A percentile compares a stretch with the other conserved stretches of the same genome.
Evolutionary conservation across 2,888 invertebrate genomes (phyloP).

Genomic region (Erpobdella octoculata): DNA sequence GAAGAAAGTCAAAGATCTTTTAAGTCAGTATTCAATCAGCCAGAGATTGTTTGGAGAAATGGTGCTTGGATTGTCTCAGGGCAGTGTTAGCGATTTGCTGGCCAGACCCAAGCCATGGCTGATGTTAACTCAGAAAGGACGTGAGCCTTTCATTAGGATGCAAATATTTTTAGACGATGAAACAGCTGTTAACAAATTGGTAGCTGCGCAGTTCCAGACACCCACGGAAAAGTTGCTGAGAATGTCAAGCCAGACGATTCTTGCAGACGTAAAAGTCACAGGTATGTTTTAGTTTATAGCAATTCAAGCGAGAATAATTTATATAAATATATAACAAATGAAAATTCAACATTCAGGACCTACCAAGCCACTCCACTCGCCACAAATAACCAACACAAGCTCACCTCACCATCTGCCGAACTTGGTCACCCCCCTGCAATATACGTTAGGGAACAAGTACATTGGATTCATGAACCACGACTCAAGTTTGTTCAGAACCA

Average conservation of each 20-base stretch:
- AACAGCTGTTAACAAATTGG: slow-evolving; percentile 84
- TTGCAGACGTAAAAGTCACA: not conserved
- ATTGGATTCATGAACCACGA: slow-evolving; percentile 12
- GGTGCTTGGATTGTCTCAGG: slow-evolving; percentile 65
- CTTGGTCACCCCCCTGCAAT: not conserved
- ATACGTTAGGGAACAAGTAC: slow-evolving; percentile 20
- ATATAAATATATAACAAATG: too few relatives aligned
- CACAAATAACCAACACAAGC: not conserved
- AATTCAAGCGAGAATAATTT: slow-evolving; percentile 30
- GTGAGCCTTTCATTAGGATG: slow-evolving; percentile 61
- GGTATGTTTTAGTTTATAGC: not conserved
- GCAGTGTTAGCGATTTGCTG: slow-evolving; percentile 90
- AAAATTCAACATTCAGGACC: not conserved
- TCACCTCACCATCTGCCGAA: not conserved
- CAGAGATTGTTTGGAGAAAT: slow-evolving; percentile 96
- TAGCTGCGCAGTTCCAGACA: slow-evolving; percentile 94
- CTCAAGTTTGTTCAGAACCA: not conserved
- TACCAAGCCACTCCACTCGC: not conserved
- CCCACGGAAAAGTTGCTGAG: slow-evolving; percentile 66
- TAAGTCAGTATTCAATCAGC: slow-evolving; percentile 62
- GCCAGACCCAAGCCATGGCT: slow-evolving; percentile 98
- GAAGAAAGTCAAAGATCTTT: slow-evolving; percentile 61
- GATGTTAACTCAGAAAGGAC: slow-evolving; percentile 94
- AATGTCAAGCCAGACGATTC: not conserved
- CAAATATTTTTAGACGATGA: slow-evolving; percentile 92